phyloP scores from a whole-genome alignment of 2,797 vertebrate species.

The Myotis pilosus region DNA sequence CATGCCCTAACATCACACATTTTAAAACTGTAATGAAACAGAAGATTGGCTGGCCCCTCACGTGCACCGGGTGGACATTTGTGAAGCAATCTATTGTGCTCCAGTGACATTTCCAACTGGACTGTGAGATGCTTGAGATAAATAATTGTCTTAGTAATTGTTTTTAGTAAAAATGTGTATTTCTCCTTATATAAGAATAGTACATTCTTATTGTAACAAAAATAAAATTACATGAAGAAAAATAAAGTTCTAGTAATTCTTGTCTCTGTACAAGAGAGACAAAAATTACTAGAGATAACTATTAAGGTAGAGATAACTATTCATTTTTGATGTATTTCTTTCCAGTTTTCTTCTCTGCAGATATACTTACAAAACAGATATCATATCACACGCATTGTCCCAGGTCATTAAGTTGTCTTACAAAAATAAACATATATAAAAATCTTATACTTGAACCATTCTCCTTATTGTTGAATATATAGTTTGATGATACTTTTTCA shows the following conservation, averaged over 20 bases:
- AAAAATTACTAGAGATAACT: not conserved
- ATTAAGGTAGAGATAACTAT: slow-evolving; percentile 1
- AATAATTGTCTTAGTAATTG: not conserved
- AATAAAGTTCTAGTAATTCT: slow-evolving; percentile 8
- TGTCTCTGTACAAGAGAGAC: not conserved
- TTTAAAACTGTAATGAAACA: not conserved
- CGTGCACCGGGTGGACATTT: not conserved
- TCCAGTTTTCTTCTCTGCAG: slow-evolving; percentile 26
- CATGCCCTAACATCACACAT: not conserved
- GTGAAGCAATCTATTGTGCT: not conserved
- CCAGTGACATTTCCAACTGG: not conserved
- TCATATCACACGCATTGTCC: not conserved
- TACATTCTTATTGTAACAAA: not conserved
- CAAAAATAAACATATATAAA: not conserved
- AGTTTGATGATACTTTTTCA: not conserved
- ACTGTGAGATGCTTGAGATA: not conserved
- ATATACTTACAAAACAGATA: not conserved
- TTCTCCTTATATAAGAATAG: not conserved
- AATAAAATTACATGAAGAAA: slow-evolving; percentile 10
- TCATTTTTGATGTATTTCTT: slow-evolving; percentile 20
- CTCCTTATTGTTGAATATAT: not conserved
- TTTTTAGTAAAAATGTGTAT: slow-evolving; percentile 5
- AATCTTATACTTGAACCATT: not conserved
- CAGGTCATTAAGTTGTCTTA: slow-evolving; percentile 1
- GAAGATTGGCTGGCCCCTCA: not conserved